Evolutionary conservation across 2,797 vertebrate genomes (phyloP).

Genomic region (Vireo griseus): DNA sequence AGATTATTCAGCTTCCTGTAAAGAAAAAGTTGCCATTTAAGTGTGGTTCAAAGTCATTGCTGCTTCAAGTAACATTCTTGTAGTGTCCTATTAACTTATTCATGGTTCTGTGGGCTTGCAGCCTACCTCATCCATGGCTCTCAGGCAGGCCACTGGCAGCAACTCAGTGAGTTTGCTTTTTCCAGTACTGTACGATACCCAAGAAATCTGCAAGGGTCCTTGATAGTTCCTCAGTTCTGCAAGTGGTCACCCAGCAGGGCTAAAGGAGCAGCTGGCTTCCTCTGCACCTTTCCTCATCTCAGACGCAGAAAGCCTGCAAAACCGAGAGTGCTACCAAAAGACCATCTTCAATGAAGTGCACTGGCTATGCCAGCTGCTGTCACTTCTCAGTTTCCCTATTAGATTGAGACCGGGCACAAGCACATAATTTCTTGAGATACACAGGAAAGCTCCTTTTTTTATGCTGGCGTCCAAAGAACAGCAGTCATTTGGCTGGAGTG

Average conservation of each 20-base stretch:
- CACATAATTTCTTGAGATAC: rapidly evolving
- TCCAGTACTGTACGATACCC: rapidly evolving
- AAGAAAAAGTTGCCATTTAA: not conserved
- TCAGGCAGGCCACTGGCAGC: rapidly evolving
- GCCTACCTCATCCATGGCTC: not conserved
- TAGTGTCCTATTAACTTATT: not conserved
- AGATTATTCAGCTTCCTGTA: not conserved
- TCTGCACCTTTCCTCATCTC: not conserved
- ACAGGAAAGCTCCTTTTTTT: not conserved
- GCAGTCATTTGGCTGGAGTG: not conserved
- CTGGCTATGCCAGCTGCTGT: not conserved
- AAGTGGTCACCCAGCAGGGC: not conserved
- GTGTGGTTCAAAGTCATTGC: not conserved
- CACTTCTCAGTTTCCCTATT: not conserved
- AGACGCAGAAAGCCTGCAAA: not conserved
- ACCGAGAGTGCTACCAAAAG: not conserved
- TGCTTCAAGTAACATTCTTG: not conserved
- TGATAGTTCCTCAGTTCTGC: not conserved
- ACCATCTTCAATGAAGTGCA: not conserved
- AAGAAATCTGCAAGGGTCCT: not conserved
- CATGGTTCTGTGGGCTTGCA: not conserved
- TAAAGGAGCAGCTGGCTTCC: not conserved
- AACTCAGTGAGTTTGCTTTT: not conserved
- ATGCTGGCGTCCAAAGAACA: not conserved
- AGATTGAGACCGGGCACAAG: not conserved